These are phyloP conservation scores for Mesoclemmys tuberculata DNA, from an alignment of 2,113 vertebrate species.

Conservation along the genomic window DNA sequence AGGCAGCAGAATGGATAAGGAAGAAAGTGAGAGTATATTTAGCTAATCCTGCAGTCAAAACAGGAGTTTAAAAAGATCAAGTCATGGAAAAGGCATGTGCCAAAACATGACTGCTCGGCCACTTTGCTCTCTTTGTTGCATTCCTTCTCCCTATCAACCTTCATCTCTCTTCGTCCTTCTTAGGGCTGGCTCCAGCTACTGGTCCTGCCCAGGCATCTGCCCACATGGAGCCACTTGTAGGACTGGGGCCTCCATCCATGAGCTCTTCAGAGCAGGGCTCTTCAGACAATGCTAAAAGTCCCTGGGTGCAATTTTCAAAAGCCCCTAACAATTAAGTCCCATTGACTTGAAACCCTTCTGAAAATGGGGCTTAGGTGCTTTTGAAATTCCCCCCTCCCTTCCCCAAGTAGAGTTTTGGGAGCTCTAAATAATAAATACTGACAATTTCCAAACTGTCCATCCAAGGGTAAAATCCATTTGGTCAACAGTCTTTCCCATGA, in stretches of 20 bases:
- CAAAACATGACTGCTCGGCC: background rate
- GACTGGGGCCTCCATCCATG: fast-evolving
- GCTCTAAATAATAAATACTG: background rate
- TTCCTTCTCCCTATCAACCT: background rate
- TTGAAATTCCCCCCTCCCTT: background rate
- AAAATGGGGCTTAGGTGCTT: background rate
- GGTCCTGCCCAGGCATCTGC: background rate
- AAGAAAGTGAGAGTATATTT: background rate
- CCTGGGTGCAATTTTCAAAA: background rate
- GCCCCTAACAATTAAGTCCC: background rate
- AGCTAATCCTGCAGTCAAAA: background rate
- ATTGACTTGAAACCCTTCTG: background rate
- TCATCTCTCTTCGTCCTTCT: background rate
- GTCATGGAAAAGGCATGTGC: background rate
- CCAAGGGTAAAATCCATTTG: slow-evolving; percentile 16
- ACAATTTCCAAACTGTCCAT: background rate
- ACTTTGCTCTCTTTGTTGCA: background rate
- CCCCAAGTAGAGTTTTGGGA: background rate
- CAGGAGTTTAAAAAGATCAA: background rate
- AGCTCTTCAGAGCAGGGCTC: background rate
- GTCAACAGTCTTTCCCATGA: slow-evolving; percentile 19
- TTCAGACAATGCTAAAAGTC: background rate
- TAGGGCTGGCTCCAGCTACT: background rate
- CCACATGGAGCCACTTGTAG: background rate
- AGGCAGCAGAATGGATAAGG: fast-evolving